Percentiles rank a stretch among this genome's conserved stretches.
These are phyloP conservation scores for Aplodontia rufa DNA, from an alignment of 2,113 vertebrate species.

Conservation along the genomic window DNA sequence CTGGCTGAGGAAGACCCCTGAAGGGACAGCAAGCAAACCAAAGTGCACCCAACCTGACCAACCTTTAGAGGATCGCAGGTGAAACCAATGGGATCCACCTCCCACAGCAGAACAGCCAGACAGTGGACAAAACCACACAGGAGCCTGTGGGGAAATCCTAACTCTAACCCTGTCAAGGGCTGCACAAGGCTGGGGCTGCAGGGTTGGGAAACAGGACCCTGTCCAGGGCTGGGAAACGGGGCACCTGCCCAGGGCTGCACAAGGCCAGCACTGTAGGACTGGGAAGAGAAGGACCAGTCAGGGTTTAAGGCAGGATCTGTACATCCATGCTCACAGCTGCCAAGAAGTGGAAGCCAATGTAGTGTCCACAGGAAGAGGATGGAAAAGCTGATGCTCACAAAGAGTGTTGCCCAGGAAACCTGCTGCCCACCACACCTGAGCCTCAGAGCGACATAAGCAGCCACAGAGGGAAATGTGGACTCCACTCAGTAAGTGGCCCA, in stretches of 20 bases:
- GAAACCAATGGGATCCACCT: accelerated
- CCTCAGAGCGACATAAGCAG: not conserved
- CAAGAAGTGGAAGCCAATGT: not conserved
- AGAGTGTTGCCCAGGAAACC: not conserved
- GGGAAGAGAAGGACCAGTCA: too few relatives aligned
- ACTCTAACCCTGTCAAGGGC: too few relatives aligned
- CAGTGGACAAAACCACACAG: too few relatives aligned
- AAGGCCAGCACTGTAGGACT: too few relatives aligned
- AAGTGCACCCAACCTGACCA: not conserved
- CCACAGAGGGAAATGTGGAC: not conserved
- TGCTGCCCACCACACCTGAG: not conserved
- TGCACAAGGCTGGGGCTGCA: too few relatives aligned
- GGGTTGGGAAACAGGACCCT: too few relatives aligned
- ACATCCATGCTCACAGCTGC: not conserved
- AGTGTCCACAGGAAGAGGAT: not conserved
- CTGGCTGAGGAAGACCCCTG: not conserved
- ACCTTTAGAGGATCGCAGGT: not conserved
- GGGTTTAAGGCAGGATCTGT: not conserved
- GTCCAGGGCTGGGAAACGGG: too few relatives aligned
- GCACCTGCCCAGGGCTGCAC: too few relatives aligned
- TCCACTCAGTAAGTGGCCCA: too few relatives aligned
- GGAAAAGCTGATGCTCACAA: not conserved
- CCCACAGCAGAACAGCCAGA: too few relatives aligned
- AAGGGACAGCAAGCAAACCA: not conserved
- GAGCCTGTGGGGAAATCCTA: too few relatives aligned